Evolutionary conservation across 2,797 vertebrate genomes (phyloP).

Genomic region (Oreortyx pictus): DNA sequence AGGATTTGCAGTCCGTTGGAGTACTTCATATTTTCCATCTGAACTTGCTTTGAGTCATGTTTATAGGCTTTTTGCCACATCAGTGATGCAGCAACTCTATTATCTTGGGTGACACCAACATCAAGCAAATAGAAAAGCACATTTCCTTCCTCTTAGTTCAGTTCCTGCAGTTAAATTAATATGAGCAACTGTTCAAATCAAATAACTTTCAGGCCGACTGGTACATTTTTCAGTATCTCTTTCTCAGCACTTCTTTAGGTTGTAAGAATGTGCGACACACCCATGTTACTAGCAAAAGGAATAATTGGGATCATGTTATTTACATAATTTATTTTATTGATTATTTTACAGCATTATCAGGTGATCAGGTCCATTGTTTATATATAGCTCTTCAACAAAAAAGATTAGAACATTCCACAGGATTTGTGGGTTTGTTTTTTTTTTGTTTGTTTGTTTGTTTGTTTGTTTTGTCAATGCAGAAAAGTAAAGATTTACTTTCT

Average conservation of each 20-base stretch:
- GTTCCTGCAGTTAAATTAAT: slow-evolving; percentile 40
- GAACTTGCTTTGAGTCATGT: slow-evolving; percentile 44
- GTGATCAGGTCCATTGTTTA: neutral
- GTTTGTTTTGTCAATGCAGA: neutral
- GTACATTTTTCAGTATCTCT: slow-evolving; percentile 52
- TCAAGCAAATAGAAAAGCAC: slow-evolving; percentile 9
- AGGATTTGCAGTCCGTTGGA: slow-evolving; percentile 41
- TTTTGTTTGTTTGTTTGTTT: fast-evolving
- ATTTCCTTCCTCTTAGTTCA: slow-evolving; percentile 40
- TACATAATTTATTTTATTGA: slow-evolving; percentile 21
- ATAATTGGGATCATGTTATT: neutral
- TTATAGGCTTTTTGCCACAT: slow-evolving; percentile 49
- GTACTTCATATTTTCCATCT: slow-evolving; percentile 58
- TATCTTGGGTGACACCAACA: slow-evolving; percentile 39
- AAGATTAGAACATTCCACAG: neutral
- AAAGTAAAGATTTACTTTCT: neutral
- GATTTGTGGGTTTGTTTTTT: neutral
- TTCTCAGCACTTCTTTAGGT: slow-evolving; percentile 53
- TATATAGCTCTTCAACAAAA: neutral
- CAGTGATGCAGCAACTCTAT: slow-evolving; percentile 40
- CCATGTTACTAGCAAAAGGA: slow-evolving; percentile 45
- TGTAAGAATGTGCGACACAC: slow-evolving; percentile 11
- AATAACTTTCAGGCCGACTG: slow-evolving; percentile 7
- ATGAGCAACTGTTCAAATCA: slow-evolving; percentile 39
- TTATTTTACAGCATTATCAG: slow-evolving; percentile 18